phyloP scores from a whole-genome alignment of 2,113 vertebrate genomes.

The Microcebus ravelobensis region DNA sequence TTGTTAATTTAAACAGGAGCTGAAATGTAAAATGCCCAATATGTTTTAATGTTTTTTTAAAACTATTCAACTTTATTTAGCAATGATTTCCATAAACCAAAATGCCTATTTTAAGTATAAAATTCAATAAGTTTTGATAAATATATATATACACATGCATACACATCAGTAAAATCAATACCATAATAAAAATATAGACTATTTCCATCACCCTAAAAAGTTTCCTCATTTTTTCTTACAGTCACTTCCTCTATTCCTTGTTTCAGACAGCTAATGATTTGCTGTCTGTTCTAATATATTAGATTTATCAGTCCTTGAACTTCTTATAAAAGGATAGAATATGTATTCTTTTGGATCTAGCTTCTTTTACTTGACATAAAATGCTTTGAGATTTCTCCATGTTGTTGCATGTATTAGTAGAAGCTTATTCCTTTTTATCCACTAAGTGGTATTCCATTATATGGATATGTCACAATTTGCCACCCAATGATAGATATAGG shows the following conservation, averaged over 20 bases:
- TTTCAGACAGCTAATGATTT: background rate
- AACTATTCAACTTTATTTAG: background rate
- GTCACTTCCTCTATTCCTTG: background rate
- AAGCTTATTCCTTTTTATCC: background rate
- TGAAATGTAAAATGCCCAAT: background rate
- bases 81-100: background rate
- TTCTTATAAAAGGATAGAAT: background rate
- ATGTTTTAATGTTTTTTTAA: background rate
- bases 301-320: background rate
- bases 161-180: background rate
- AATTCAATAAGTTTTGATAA: background rate
- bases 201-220: background rate
- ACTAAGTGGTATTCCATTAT: background rate
- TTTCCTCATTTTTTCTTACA: background rate
- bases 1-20: background rate
- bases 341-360: background rate
- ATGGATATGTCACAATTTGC: background rate
- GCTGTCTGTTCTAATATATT: background rate
- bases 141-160: too few relatives aligned
- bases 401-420: background rate
- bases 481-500: background rate
- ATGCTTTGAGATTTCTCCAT: background rate
- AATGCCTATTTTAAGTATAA: background rate
- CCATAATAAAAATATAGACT: background rate
- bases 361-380: background rate